These are phyloP conservation scores for Cheilosia vernalis DNA, from an alignment of 2,888 invertebrate genomes.

Conservation along the genomic window DNA sequence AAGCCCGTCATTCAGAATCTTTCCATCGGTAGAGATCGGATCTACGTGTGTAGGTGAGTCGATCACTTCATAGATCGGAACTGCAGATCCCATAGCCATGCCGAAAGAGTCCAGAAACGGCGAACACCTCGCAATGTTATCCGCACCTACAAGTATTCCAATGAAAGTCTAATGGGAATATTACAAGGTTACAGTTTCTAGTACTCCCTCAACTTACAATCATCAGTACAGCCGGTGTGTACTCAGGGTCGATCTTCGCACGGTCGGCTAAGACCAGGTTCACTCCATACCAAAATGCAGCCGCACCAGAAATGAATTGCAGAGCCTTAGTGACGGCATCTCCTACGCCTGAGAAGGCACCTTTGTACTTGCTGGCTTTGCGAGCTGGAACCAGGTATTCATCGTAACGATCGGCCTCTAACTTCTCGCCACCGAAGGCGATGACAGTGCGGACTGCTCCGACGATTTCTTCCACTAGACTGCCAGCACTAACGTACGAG, in stretches of 20 bases:
- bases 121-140: constrained; percentile 89
- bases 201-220: constrained; percentile 84
- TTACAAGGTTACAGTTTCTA: background rate
- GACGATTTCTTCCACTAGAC: constrained; percentile 90
- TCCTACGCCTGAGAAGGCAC: constrained; percentile 87
- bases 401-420: constrained; percentile 86
- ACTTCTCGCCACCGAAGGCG: constrained; percentile 90
- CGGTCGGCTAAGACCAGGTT: constrained; percentile 87
- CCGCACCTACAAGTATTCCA: constrained; percentile 89
- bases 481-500: constrained; percentile 90
- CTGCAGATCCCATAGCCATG: constrained; percentile 89
- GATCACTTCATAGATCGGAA: constrained; percentile 89
- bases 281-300: constrained; percentile 92
- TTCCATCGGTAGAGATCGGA: constrained; percentile 87
- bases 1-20: constrained; percentile 84
- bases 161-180: constrained; percentile 84
- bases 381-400: constrained; percentile 85
- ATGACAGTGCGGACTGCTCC: constrained; percentile 89
- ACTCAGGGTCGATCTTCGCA: constrained; percentile 84
- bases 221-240: constrained; percentile 88
- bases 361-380: constrained; percentile 86
- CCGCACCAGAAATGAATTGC: constrained; percentile 88
- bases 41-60: constrained; percentile 90
- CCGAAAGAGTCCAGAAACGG: constrained; percentile 90
- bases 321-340: constrained; percentile 89